Conservation (phyloP, 2,797 vertebrate species). For the Harpagifer antarcticus region DNA sequence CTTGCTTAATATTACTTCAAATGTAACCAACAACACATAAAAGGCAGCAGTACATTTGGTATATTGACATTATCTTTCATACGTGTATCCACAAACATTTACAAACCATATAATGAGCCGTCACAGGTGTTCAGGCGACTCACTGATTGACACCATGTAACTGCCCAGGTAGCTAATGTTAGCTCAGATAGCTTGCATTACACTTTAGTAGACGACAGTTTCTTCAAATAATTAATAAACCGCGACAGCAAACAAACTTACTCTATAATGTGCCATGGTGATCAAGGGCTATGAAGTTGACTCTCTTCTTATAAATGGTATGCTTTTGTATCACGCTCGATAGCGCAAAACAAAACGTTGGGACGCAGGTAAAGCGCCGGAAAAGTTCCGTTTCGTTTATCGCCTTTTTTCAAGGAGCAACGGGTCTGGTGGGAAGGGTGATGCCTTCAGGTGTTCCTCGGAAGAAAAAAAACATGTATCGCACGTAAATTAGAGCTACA, state of each 20-base stretch:
- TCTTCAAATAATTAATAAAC: not conserved
- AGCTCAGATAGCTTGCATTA: slow-evolving; percentile 11
- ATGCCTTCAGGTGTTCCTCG: slow-evolving; percentile 45
- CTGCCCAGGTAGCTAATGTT: slow-evolving; percentile 5
- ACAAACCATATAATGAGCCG: not conserved
- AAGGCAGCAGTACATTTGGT: not conserved
- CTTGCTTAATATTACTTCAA: too few species aligned
- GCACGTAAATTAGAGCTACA: rapidly evolving
- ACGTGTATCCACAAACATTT: not conserved
- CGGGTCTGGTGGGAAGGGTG: not conserved
- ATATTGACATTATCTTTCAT: not conserved
- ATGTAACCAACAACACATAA: too few species aligned
- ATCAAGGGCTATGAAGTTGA: not conserved
- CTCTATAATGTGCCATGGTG: slow-evolving; percentile 79
- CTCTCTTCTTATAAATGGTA: not conserved
- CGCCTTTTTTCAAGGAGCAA: not conserved
- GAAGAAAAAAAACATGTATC: not conserved
- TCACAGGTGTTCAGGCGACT: not conserved
- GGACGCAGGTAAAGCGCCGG: not conserved
- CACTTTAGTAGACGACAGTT: not conserved
- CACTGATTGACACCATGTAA: not conserved
- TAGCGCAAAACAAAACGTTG: not conserved
- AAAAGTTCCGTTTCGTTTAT: slow-evolving; percentile 64
- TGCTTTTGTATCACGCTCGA: not conserved
- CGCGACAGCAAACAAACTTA: slow-evolving; percentile 54